Conservation (phyloP, 1,140 invertebrate genomes). For the Lordiphosa mommai region DNA sequence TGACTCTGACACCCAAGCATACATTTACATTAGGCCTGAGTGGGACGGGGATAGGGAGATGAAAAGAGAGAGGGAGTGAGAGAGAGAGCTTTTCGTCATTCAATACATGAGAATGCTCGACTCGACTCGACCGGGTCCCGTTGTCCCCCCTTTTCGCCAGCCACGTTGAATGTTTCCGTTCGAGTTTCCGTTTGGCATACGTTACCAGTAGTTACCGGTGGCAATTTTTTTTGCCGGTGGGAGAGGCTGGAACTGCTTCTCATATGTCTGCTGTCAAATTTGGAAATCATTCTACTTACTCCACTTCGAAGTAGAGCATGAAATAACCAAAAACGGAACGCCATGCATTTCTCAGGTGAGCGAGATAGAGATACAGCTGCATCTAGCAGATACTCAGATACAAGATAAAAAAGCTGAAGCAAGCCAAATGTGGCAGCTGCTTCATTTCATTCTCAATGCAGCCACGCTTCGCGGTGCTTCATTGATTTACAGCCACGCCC, state of each 20-base stretch:
- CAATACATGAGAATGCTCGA: conserved; percentile 30
- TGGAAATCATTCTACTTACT: conserved; percentile 70
- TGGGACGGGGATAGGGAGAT: neutral
- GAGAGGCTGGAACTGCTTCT: conserved; percentile 26
- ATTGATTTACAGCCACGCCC: conserved; percentile 54
- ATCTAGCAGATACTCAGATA: conserved; percentile 38
- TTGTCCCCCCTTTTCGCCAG: conserved; percentile 22
- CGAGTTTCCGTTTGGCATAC: conserved; percentile 55
- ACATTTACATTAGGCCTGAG: conserved; percentile 51
- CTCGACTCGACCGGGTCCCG: conserved; percentile 35
- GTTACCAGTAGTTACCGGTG: conserved; percentile 42
- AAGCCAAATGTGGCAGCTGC: conserved; percentile 52
- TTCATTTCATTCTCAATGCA: conserved; percentile 55
- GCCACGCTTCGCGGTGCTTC: conserved; percentile 31
- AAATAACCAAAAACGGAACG: conserved; percentile 33
- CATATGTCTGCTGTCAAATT: conserved; percentile 73
- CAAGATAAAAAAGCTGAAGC: conserved; percentile 30
- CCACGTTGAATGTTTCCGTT: conserved; percentile 59
- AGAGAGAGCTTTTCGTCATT: conserved; percentile 40
- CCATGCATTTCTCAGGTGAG: conserved; percentile 20
- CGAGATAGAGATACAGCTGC: conserved; percentile 13
- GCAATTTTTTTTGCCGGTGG: conserved; percentile 6
- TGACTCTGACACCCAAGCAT: conserved; percentile 50
- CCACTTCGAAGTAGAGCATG: conserved; percentile 51
- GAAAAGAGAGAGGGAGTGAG: neutral